Evolutionary conservation across 1,140 invertebrate species (phyloP), one percentile per base, ranked within the genome.

Genomic region (Brachionus asplanchnoidis): DNA sequence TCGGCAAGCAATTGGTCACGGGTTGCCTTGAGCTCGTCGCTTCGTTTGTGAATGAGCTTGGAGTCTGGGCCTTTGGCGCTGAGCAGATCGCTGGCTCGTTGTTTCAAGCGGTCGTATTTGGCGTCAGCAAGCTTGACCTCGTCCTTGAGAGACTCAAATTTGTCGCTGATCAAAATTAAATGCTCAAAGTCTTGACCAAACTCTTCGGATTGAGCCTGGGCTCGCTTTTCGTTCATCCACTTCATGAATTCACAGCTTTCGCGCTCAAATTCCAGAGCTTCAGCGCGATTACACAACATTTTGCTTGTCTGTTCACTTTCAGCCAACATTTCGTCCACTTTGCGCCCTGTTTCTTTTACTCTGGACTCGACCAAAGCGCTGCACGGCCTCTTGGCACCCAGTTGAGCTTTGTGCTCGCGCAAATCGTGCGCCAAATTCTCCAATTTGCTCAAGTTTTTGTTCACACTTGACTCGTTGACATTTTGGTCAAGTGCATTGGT

Each of bases 151-250:
- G 11, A 20, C 36, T 23, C 36, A 56, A 82, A 82, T 44, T 82
- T 82, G 4, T 60, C 79, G 14, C 42, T 60, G 2, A 82, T 82
- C 14, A 82, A 23, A 40, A 42, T 46, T 7, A 82, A 65, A 44
- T 82, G 79, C 42, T 82, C 79, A 60, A 82, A 65, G n/a, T 82
- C 79, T n/a, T 82, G 26, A 4, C 79, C 79, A 3, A 65, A 82
- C 11, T 82, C 79, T 82, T 82, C 79, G 1, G 79, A 82, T 60
- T 82, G 79, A 60, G 79, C 50, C 28, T 82, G 79, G 23, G 40
- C 28, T 0, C 79, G 50, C 36, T 82, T 82, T 23, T 82, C 79
- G 40, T 23, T 68, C 23, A 65, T 40, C 79, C 79, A 82, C 28
- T 82, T 60, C 36, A 60, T 65, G 40, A 82, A 82, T 20, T 82